Conservation (phyloP, 2,113 vertebrate species). For the Trichomycterus rosablanca region DNA sequence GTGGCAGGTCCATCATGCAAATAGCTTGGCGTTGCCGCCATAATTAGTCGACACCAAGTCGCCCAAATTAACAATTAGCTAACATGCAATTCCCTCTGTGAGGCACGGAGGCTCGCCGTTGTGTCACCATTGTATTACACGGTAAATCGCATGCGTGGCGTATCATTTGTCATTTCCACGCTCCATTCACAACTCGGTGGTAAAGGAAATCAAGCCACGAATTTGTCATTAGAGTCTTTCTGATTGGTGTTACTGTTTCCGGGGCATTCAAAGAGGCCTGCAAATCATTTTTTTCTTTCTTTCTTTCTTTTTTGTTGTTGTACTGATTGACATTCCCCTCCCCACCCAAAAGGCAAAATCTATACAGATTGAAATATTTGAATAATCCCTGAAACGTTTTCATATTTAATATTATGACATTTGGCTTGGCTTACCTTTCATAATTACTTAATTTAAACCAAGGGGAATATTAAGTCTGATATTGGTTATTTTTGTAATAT, state of each 20-base stretch:
- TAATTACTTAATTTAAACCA: too few relatives aligned
- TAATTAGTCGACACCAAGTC: conserved; percentile 94
- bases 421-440: too few relatives aligned
- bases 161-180: conserved; percentile 84
- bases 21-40: conserved; percentile 93
- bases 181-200: conserved; percentile 48
- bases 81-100: conserved; percentile 97
- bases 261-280: conserved; percentile 27
- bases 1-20: conserved; percentile 99
- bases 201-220: conserved; percentile 50
- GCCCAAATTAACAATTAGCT: conserved; percentile 99
- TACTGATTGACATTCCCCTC: conserved; percentile 1
- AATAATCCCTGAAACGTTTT: too few relatives aligned
- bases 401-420: too few relatives aligned
- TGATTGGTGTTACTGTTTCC: conserved; percentile 41
- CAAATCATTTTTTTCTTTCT: conserved; percentile 36
- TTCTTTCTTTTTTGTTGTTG: conserved; percentile 22
- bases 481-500: too few relatives aligned
- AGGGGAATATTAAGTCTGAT: too few relatives aligned
- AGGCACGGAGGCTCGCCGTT: conserved; percentile 85
- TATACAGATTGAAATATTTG: too few relatives aligned
- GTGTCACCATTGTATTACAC: conserved; percentile 86
- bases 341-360: background rate
- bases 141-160: conserved; percentile 67
- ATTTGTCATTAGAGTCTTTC: conserved; percentile 36